Base-by-base conservation (phyloP, 2,888 invertebrate species). In the Sinopyrophorus schimmeli region DNA sequence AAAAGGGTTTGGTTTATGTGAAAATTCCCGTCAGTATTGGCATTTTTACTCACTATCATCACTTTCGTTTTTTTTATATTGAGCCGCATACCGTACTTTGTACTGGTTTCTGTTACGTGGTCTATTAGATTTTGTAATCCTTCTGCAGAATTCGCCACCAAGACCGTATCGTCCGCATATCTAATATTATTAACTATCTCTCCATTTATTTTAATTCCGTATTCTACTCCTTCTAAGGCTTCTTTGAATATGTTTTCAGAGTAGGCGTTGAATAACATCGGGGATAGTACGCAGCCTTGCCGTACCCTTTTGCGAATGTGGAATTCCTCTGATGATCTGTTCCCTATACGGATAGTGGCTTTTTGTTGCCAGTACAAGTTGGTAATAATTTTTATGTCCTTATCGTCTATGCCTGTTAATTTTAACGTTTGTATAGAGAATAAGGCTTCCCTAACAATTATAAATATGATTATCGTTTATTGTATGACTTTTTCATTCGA, bases 271-370 rank as follows among this genome's bases (percentile, higher is more conserved):
- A n/a, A n/a, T n/a, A n/a, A n/a, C n/a, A n/a, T n/a, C 6, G 40
- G 47, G 9, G 40, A 47, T 3, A 47, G 31, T 20, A 44, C 28
- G 39, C 39, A 46, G 2, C 39, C 31, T 20, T 47, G 47, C n/a
- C 47, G 21, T 3, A 41, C 15, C 11, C 40, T 18, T 40, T 16
- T 21, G 12, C 11, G 7, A 11, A 37, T 17, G 5, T 11, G 6
- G 11, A 37, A 24, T 9, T 24, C 23, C 9, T 37, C 26, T 11
- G 23, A 37, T 17, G 15, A 16, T 37, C 24, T 16, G 14, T 16
- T 12, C 10, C 21, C 12, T 6, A 35, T 3, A 7, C 35, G 35
- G 3, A 11, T 5, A 3, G 5, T 9, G 6, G 37, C 24, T 6
- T 23, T 20, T 14, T 35, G 35, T 35, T 35, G 3, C 11, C 3